Base-by-base conservation (phyloP, 2,888 invertebrate species). In the Lasioglossum pauxillum region DNA sequence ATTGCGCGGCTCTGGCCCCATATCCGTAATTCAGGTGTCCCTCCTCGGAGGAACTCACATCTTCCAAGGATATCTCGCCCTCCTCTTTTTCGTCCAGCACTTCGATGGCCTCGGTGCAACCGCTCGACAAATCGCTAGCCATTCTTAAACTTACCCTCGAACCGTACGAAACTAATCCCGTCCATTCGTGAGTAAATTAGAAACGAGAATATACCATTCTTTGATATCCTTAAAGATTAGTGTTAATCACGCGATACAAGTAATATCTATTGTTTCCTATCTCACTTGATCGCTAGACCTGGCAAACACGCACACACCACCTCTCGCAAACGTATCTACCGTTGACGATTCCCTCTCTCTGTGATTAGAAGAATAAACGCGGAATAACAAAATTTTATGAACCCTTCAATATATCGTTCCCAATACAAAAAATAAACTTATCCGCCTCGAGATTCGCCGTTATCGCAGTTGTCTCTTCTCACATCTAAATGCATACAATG, bases 41-140 rank as follows among this genome's bases (percentile, higher is more conserved):
- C 79, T 95, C 95, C 85, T 95, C 95, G n/a, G 95, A 95, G 19
- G 95, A 95, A 77, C 95, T 95, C 10, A 95, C 95, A 89, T 95
- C 95, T 80, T 95, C 95, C 83, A 95, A 90, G 14, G 95, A 95
- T 82, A 95, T 94, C 79, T 95, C 95, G 75, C 95, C 95, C 88
- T 95, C 95, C 75, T 95, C 95, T 82, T 94, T 95, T 74, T 94
- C 94, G 57, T 95, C 94, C 69, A 94, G 91, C 85, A 93, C 90
- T 80, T 92, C 93, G 67, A 93, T 92, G 53, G 92, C 90, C 82
- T 95, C 94, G 53, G 92, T 92, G 81, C 93, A 92, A 72, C 92
- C 93, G 88, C 94, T 94, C 83, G 94, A 94, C 57, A 95, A 83
- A 87, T 94, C 94, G 88, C 94, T 95, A 89, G 95, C 95, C 95